A percentile compares a stretch with the other conserved stretches of the same genome.
These are phyloP conservation scores for Tetramorium parvispinum DNA, from an alignment of 1,140 invertebrate genomes.

Conservation along the genomic window DNA sequence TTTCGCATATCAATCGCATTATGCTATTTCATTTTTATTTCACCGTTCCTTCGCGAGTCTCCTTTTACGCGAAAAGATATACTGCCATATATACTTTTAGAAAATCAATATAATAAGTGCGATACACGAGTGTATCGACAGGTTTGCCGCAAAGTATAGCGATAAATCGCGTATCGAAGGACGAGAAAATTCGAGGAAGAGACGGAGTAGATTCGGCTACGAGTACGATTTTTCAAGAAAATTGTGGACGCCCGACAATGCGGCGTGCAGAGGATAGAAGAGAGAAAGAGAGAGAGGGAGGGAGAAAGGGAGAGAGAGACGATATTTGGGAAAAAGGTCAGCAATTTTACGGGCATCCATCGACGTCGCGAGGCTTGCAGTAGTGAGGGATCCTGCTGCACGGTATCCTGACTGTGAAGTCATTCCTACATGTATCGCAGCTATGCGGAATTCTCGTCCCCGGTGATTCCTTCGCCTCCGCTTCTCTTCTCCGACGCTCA, in stretches of 20 bases:
- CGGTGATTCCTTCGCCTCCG: background rate
- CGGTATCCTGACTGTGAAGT: constrained; percentile 1
- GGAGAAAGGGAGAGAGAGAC: background rate
- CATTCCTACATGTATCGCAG: background rate
- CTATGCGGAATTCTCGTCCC: constrained; percentile 26
- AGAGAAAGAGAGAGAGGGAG: background rate
- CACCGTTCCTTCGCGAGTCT: background rate
- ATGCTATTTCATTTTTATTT: background rate
- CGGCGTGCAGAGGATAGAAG: background rate
- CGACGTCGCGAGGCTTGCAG: constrained; percentile 43
- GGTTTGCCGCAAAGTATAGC: background rate
- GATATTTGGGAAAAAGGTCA: constrained; percentile 59
- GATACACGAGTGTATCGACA: constrained; percentile 27
- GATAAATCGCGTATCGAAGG: constrained; percentile 28
- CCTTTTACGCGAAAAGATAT: background rate
- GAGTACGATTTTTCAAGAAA: constrained; percentile 49
- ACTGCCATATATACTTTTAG: background rate
- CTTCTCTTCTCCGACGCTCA: background rate
- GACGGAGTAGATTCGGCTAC: constrained; percentile 7
- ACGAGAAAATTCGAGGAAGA: background rate
- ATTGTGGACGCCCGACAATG: constrained; percentile 26
- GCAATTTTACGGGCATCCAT: constrained; percentile 61
- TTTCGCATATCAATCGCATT: constrained; percentile 3
- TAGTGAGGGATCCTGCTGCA: background rate
- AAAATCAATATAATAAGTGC: constrained; percentile 31